Evolutionary conservation across 2,888 invertebrate genomes (phyloP).

Genomic region (Acronicta psi): DNA sequence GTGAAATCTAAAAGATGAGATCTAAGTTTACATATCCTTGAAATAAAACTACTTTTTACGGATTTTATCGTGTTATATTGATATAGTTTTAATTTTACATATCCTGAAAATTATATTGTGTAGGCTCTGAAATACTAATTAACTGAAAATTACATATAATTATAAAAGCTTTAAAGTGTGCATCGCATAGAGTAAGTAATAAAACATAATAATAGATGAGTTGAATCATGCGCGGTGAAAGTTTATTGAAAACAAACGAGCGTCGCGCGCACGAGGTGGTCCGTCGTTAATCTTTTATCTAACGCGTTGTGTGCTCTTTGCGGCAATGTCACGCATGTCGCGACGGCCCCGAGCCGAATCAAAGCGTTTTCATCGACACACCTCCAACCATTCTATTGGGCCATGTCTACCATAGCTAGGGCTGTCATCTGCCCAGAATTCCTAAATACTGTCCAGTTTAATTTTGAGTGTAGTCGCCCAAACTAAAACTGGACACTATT

Average conservation of each 20-base stretch:
- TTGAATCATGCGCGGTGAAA: conserved; percentile 55
- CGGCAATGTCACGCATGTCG: conserved; percentile 72
- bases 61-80: no score
- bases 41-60: no score
- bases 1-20: no score
- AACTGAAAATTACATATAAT: conserved; percentile 24
- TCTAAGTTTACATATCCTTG: no score
- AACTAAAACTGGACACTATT: no score
- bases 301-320: conserved; percentile 64
- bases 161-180: not conserved
- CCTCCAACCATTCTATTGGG: conserved; percentile 55
- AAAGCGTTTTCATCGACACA: conserved; percentile 63
- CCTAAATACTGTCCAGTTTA: not conserved
- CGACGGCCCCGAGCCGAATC: conserved; percentile 64
- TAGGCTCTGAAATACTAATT: conserved; percentile 5
- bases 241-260: conserved; percentile 72
- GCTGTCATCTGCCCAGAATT: not conserved
- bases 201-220: conserved; percentile 32
- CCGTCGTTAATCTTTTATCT: conserved; percentile 80
- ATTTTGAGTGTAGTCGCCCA: no score
- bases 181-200: conserved; percentile 23
- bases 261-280: conserved; percentile 72
- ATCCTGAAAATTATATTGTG: not conserved
- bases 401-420: not conserved
- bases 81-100: no score